Conservation (phyloP, 2,888 invertebrate genomes). For the Erpobdella octoculata region DNA sequence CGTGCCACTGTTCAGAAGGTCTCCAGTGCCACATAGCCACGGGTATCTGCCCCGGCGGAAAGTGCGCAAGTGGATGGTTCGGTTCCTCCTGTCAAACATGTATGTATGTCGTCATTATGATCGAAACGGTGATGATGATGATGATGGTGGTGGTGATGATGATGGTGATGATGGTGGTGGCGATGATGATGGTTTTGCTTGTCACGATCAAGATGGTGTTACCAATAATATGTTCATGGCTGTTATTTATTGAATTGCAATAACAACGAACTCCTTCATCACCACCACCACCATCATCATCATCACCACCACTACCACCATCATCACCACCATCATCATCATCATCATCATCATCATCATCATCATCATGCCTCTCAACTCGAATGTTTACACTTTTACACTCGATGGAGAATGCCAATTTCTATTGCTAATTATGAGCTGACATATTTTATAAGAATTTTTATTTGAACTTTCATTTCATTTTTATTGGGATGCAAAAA, state of each 20-base stretch:
- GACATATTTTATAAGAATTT: no score
- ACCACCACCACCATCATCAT: not conserved
- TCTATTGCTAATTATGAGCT: no score
- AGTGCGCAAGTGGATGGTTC: not conserved
- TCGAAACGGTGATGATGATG: not conserved
- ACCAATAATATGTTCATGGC: not conserved
- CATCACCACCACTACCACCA: not conserved
- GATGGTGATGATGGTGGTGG: not conserved
- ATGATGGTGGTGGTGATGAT: constrained; percentile 1
- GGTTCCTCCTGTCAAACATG: constrained; percentile 15
- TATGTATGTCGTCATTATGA: not conserved
- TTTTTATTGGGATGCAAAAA: no score
- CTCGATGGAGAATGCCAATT: no score
- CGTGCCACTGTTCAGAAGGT: not conserved
- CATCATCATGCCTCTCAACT: not conserved
- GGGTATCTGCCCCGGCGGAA: not conserved
- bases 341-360: constrained; percentile 1
- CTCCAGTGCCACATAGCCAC: not conserved
- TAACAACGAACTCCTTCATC: not conserved
- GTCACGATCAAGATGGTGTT: not conserved
- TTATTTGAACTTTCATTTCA: no score
- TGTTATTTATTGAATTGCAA: not conserved
- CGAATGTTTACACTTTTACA: no score
- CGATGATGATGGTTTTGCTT: not conserved
- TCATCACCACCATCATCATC: constrained; percentile 12